A percentile compares a stretch with the other conserved stretches of the same genome.
Conservation (phyloP, 1,140 invertebrate species). For the Bombyx mori region DNA sequence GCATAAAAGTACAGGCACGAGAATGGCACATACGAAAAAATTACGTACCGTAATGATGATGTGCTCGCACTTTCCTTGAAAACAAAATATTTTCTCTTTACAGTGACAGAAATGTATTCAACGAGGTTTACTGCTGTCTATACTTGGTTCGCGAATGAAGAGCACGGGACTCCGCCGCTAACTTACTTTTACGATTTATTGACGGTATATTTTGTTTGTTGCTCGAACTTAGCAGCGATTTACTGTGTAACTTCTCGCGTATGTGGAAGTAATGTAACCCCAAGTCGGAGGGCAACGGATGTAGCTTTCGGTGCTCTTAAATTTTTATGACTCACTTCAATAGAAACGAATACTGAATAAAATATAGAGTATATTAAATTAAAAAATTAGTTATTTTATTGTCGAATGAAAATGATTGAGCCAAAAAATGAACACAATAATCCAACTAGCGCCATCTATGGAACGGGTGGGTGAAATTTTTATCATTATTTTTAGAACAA, state of each 20-base stretch:
- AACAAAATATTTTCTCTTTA: slow-evolving; percentile 66
- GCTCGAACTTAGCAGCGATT: neutral
- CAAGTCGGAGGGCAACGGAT: no score
- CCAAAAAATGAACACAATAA: no score
- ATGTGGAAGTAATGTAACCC: no score
- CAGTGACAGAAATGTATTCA: slow-evolving; percentile 58
- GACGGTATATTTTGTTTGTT: slow-evolving; percentile 5
- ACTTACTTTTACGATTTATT: slow-evolving; percentile 17
- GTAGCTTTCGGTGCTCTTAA: no score
- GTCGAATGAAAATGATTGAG: no score
- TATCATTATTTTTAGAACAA: no score
- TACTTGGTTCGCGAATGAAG: slow-evolving; percentile 12
- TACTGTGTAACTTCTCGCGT: neutral
- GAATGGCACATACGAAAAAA: slow-evolving; percentile 68
- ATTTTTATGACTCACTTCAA: no score
- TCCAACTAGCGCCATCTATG: no score
- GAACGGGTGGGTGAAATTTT: no score
- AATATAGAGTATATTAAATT: no score
- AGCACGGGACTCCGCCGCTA: slow-evolving; percentile 8
- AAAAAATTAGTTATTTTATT: no score
- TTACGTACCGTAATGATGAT: slow-evolving; percentile 68
- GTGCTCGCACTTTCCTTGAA: slow-evolving; percentile 60
- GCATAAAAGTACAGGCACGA: slow-evolving; percentile 65
- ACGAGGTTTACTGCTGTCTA: slow-evolving; percentile 34
- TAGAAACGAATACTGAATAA: no score